These are phyloP conservation scores for Solea senegalensis DNA, from an alignment of 2,113 vertebrate species.

Conservation along the genomic window DNA sequence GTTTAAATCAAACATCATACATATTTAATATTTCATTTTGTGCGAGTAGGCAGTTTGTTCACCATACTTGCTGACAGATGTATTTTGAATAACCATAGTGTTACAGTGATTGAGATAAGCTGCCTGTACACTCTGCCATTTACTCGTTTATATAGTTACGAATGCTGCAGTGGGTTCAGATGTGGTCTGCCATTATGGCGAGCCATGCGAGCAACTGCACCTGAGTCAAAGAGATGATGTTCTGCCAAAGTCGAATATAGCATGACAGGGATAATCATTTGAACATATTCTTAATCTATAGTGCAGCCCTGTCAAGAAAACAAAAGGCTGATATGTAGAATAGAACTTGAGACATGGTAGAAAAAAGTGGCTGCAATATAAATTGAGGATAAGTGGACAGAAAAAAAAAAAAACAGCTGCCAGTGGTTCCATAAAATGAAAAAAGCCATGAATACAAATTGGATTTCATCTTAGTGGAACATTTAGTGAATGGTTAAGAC, in stretches of 20 bases:
- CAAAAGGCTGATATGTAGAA: neutral
- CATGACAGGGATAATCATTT: slow-evolving; percentile 5
- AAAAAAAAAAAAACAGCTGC: slow-evolving; percentile 38
- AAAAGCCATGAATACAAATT: slow-evolving; percentile 66
- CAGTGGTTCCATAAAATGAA: slow-evolving; percentile 48
- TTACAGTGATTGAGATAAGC: slow-evolving; percentile 7
- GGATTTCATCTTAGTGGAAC: slow-evolving; percentile 51
- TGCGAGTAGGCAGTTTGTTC: too few relatives aligned
- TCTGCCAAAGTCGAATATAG: slow-evolving; percentile 7
- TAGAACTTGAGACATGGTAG: neutral
- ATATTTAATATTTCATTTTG: too few relatives aligned
- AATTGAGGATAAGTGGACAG: slow-evolving; percentile 50
- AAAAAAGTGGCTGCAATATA: slow-evolving; percentile 3
- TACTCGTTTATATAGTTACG: slow-evolving; percentile 15
- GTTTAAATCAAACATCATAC: too few relatives aligned
- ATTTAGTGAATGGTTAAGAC: slow-evolving; percentile 37
- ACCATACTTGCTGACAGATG: neutral
- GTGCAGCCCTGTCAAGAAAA: neutral
- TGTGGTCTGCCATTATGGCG: slow-evolving; percentile 13
- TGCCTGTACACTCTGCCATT: slow-evolving; percentile 6
- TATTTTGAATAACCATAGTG: neutral
- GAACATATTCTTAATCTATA: slow-evolving; percentile 1
- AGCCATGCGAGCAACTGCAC: slow-evolving; percentile 6
- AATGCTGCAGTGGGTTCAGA: slow-evolving; percentile 10
- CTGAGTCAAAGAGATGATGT: slow-evolving; percentile 4